These are phyloP conservation scores for Chymomyza caudatula DNA, from an alignment of 2,888 invertebrate genomes.

Conservation along the genomic window DNA sequence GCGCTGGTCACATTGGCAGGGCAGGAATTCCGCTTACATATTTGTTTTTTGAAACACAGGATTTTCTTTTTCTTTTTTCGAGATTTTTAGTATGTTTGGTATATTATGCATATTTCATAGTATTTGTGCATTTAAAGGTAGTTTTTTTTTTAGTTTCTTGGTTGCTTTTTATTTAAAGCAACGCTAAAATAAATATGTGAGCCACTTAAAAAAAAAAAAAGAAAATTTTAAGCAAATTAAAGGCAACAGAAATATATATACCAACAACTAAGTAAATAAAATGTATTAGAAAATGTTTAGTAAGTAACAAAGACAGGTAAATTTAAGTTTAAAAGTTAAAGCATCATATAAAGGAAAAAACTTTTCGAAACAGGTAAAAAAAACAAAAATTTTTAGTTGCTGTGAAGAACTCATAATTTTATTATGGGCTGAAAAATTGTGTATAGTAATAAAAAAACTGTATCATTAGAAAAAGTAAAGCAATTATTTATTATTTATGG, in stretches of 20 bases:
- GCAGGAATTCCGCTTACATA: slow-evolving; percentile 1
- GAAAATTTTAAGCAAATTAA: background rate
- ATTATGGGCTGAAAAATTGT: slow-evolving; percentile 7
- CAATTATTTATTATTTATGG: background rate
- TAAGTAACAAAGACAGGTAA: slow-evolving; percentile 29
- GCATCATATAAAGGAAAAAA: background rate
- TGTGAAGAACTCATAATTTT: too few species aligned
- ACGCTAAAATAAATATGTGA: slow-evolving; percentile 6
- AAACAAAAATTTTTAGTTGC: slow-evolving; percentile 6
- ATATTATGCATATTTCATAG: slow-evolving; percentile 7
- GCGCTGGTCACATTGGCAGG: slow-evolving; percentile 49
- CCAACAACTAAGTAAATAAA: slow-evolving; percentile 43
- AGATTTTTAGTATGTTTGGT: background rate
- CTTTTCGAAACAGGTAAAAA: slow-evolving; percentile 4
- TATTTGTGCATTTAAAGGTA: background rate
- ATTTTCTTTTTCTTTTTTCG: background rate
- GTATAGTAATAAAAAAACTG: slow-evolving; percentile 13
- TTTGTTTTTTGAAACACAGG: background rate
- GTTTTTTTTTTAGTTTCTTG: background rate
- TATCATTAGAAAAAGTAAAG: background rate
- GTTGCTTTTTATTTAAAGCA: background rate
- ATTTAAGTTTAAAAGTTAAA: slow-evolving; percentile 41
- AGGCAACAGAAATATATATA: background rate
- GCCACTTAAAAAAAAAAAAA: slow-evolving; percentile 6
- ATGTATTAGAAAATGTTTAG: slow-evolving; percentile 71